phyloP scores from a whole-genome alignment of 2,113 vertebrate genomes.

The Chionodraco myersi region DNA sequence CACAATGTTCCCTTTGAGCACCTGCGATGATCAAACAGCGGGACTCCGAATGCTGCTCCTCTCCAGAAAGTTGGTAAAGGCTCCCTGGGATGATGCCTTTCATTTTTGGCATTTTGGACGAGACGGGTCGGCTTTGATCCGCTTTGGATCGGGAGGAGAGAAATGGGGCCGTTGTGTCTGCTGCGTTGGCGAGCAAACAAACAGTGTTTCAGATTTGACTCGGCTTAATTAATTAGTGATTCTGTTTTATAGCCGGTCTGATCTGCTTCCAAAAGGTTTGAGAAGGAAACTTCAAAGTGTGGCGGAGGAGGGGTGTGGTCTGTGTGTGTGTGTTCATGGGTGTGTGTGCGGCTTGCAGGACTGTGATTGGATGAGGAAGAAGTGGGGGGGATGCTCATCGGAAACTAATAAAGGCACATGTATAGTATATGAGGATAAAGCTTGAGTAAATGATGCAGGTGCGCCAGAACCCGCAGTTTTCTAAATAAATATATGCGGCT shows the following conservation, averaged over 20 bases:
- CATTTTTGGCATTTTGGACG: constrained; percentile 84
- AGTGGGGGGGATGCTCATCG: not conserved
- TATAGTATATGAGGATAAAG: too few relatives aligned
- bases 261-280: constrained; percentile 98
- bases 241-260: constrained; percentile 98
- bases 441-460: too few relatives aligned
- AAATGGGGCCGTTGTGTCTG: constrained; percentile 92
- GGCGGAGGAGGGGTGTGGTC: constrained; percentile 87
- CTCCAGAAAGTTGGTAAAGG: constrained; percentile 83
- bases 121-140: constrained; percentile 94
- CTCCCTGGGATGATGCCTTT: constrained; percentile 81
- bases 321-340: constrained; percentile 66
- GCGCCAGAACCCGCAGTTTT: too few relatives aligned
- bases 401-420: constrained; percentile 4
- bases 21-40: constrained; percentile 82
- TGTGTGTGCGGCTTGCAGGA: constrained; percentile 69
- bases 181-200: constrained; percentile 98
- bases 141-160: constrained; percentile 83
- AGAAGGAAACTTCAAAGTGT: constrained; percentile 97
- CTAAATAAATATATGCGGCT: too few relatives aligned
- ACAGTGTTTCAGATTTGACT: constrained; percentile 99
- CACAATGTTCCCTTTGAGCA: constrained; percentile 81
- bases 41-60: constrained; percentile 80
- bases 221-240: constrained; percentile 99
- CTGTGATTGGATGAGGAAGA: constrained; percentile 71